Evolutionary conservation across 2,113 vertebrate species (phyloP).

Genomic region (Ophiodon elongatus): DNA sequence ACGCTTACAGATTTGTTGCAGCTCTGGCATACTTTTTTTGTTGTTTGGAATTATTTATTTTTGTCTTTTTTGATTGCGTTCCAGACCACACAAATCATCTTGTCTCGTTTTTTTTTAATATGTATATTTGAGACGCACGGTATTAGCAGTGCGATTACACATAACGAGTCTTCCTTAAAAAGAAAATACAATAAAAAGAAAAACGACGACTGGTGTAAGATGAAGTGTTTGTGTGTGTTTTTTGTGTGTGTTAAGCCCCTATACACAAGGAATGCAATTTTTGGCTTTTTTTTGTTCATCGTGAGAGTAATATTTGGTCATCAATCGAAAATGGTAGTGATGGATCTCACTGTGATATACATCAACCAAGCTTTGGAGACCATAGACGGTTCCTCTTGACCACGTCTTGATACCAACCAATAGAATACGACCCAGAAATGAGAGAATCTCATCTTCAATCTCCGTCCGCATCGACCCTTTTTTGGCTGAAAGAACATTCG

Average conservation of each 20-base stretch:
- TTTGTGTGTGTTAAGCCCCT: background rate
- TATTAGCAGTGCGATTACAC: conserved; percentile 12
- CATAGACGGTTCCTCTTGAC: background rate
- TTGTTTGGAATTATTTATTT: conserved; percentile 53
- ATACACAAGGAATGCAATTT: background rate
- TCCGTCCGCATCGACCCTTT: no score
- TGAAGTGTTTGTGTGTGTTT: conserved; percentile 4
- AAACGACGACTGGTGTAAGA: background rate
- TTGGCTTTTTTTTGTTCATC: background rate
- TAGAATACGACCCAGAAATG: background rate
- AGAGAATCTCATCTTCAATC: no score
- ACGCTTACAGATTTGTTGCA: conserved; percentile 1
- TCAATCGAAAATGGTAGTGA: background rate
- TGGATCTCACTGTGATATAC: background rate
- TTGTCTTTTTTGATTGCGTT: background rate
- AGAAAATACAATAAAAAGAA: conserved; percentile 34
- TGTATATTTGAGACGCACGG: background rate
- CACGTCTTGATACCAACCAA: background rate
- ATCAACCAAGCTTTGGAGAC: background rate
- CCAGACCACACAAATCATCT: background rate
- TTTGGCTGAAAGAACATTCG: no score
- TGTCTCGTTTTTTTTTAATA: conserved; percentile 16
- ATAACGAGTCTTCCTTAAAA: conserved; percentile 68
- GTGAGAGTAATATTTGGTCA: background rate
- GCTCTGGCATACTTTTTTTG: background rate